A percentile compares a stretch with the other conserved stretches of the same genome.
Evolutionary conservation across 1,140 invertebrate species (phyloP).

Genomic region (Metaphire vulgaris): DNA sequence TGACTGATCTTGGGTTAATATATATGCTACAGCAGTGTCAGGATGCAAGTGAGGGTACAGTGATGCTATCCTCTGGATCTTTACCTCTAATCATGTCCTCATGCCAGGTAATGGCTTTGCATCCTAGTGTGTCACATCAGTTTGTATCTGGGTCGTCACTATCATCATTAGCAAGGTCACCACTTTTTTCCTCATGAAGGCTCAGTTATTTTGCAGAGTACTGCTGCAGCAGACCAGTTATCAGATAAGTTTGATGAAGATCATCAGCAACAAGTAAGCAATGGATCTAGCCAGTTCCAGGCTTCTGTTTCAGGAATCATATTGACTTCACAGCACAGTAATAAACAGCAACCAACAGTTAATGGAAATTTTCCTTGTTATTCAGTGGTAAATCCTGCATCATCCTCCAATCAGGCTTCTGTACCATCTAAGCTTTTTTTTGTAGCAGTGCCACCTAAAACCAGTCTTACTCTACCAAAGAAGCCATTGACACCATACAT

Average conservation of each 20-base stretch:
- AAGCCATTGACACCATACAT: constrained; percentile 20
- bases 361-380: background rate
- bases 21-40: background rate
- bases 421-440: background rate
- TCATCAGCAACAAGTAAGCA: background rate
- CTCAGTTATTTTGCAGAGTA: background rate
- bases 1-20: background rate
- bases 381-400: background rate
- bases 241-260: background rate
- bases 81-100: background rate
- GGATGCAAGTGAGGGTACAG: background rate
- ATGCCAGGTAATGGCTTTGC: background rate
- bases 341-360: background rate
- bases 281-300: background rate
- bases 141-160: background rate
- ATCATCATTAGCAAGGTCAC: background rate
- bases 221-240: background rate
- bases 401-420: background rate
- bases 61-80: background rate
- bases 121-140: background rate
- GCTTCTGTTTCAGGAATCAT: background rate
- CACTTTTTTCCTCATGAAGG: background rate
- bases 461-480: background rate
- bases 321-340: background rate
- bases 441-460: background rate